Evolutionary conservation across 2,888 invertebrate genomes (phyloP).

Genomic region (Mythimna impura): DNA sequence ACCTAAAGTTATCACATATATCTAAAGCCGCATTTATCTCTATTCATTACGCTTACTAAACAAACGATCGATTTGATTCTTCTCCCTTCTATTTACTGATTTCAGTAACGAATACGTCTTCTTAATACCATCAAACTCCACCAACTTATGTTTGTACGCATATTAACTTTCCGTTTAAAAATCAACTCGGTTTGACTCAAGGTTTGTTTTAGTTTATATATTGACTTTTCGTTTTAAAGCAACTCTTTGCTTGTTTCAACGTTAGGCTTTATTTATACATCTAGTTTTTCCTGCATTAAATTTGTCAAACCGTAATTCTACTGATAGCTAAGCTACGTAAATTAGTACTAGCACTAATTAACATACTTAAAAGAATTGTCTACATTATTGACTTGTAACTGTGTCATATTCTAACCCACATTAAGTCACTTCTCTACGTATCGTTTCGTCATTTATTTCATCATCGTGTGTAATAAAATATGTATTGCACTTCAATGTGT

Average conservation of each 20-base stretch:
- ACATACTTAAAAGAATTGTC: not conserved
- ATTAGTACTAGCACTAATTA: not conserved
- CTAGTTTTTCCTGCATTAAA: too few relatives aligned
- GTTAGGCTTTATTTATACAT: too few relatives aligned
- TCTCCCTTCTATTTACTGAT: not conserved
- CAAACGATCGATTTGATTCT: not conserved
- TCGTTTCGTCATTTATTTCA: not conserved
- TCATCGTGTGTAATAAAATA: not conserved
- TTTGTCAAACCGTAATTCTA: too few relatives aligned
- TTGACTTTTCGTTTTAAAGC: not conserved
- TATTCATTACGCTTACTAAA: not conserved
- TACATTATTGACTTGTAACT: not conserved
- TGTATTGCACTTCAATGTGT: slow-evolving; percentile 9
- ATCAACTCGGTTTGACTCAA: too few relatives aligned
- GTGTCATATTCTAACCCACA: not conserved
- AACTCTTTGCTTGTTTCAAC: not conserved
- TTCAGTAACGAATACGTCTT: not conserved
- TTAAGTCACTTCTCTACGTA: not conserved
- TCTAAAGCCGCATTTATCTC: not conserved
- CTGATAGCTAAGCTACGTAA: too few relatives aligned
- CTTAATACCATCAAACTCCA: too few relatives aligned
- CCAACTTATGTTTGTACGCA: not conserved
- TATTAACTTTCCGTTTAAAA: not conserved
- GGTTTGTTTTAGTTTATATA: too few relatives aligned
- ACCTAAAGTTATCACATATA: not conserved